Conservation (phyloP, 1,140 invertebrate genomes). For the Drosophila tsacasi region DNA sequence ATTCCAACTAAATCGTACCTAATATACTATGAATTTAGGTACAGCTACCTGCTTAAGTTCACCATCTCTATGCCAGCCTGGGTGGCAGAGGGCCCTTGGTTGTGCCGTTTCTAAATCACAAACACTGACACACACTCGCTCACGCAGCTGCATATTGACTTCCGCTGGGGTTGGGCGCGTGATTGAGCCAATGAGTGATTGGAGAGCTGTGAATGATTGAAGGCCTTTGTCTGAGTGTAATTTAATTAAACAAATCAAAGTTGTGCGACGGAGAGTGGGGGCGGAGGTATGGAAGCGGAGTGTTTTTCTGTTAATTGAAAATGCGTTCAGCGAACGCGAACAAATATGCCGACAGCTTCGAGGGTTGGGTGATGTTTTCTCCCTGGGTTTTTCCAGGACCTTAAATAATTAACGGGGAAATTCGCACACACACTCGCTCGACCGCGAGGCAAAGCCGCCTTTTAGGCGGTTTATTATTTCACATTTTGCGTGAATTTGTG, state of each 20-base stretch:
- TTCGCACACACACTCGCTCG: conserved; percentile 34
- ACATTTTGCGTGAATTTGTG: conserved; percentile 37
- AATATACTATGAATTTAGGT: not conserved
- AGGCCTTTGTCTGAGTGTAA: conserved; percentile 81
- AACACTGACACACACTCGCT: conserved; percentile 29
- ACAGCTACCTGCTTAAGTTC: not conserved
- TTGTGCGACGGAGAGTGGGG: conserved; percentile 16
- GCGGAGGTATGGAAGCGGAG: conserved; percentile 9
- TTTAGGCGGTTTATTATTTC: conserved; percentile 50
- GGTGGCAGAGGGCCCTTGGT: not conserved
- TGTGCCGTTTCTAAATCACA: conserved; percentile 41
- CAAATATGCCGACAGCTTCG: conserved; percentile 53
- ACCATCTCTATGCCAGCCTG: not conserved
- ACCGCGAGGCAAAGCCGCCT: conserved; percentile 22
- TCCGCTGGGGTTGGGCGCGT: conserved; percentile 66
- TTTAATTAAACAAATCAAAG: conserved; percentile 83
- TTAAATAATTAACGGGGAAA: conserved; percentile 73
- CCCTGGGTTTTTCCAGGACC: conserved; percentile 12
- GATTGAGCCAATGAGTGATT: conserved; percentile 82
- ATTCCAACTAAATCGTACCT: not conserved
- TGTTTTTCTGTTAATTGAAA: conserved; percentile 78
- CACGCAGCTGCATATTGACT: conserved; percentile 56
- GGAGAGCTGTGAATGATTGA: conserved; percentile 81
- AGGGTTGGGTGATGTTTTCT: not conserved
- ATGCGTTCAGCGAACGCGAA: conserved; percentile 68